Base-by-base conservation (phyloP, 2,797 vertebrate species). In the Tapera naevia region DNA sequence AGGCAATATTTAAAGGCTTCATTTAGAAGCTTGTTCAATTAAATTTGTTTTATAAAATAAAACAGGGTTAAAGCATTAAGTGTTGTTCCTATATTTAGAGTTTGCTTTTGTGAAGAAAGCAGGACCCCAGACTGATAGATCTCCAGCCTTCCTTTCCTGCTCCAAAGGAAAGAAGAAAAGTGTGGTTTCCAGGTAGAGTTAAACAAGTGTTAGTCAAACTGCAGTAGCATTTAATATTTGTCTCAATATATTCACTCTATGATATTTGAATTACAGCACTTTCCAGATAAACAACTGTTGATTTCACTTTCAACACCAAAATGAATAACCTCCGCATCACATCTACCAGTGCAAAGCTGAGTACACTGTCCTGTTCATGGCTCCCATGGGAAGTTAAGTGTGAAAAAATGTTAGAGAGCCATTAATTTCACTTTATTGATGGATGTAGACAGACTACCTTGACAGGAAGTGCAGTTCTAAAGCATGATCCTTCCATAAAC, bases 31-130 rank as follows among this genome's bases (percentile, higher is more conserved):
- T 17, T 48, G 22, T 48, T 48, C 46, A 48, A 48, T 23, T 48
- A 81, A 72, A 86, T 45, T 45, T 86, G 18, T 72, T 97, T 89
- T 66, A 28, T 78, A 93, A 33, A 94, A 70, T 79, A 85, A 92
- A 96, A 35, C 22, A 66, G 15, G 48, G n/a, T 67, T 74, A 48
- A 82, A 86, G 12, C 14, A 21, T 46, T 50, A 46, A 82, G 28
- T 33, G 17, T 43, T 50, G 13, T 64, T 78, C 33, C 69, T 81
- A 43, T 32, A 13, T 73, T 82, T n/a, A 41, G 51, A 78, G 43
- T 53, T 81, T 71, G 21, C 45, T 85, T 93, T 92, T 56, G 56
- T 37, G 19, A 90, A 78, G 39, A 43, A 92, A 84, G 58, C 22
- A 81, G 35, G 54, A 60, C 22, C 22, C 13, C 43, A 72, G 28